Percentiles rank a stretch among this genome's conserved stretches.
Evolutionary conservation across 2,888 invertebrate genomes (phyloP).

Genomic region (Carpatolechia fugitivella): DNA sequence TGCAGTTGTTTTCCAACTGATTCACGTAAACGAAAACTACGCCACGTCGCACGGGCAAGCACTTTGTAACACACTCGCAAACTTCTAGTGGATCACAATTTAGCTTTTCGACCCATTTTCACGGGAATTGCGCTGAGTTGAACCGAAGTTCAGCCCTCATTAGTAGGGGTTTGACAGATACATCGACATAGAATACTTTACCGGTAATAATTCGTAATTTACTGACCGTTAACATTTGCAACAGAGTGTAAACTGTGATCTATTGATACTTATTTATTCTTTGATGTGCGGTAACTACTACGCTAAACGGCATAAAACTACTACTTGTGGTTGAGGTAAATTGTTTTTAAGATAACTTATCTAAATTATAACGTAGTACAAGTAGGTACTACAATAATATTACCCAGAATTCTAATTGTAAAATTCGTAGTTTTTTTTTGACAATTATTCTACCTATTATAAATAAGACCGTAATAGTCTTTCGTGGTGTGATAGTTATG

Average conservation of each 20-base stretch:
- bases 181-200: slow-evolving; percentile 44
- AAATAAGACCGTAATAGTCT: too few relatives aligned
- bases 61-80: slow-evolving; percentile 13
- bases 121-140: slow-evolving; percentile 42
- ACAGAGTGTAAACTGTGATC: slow-evolving; percentile 31
- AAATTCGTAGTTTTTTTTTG: too few relatives aligned
- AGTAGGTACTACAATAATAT: too few relatives aligned
- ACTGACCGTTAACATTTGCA: slow-evolving; percentile 28
- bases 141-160: slow-evolving; percentile 46
- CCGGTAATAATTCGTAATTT: slow-evolving; percentile 32
- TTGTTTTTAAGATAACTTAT: background rate
- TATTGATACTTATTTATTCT: slow-evolving; percentile 29
- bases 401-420: too few relatives aligned
- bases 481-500: too few relatives aligned
- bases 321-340: background rate
- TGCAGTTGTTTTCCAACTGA: slow-evolving; percentile 17
- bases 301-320: background rate
- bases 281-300: slow-evolving; percentile 32
- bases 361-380: too few relatives aligned
- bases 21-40: background rate
- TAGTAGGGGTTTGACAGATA: slow-evolving; percentile 52
- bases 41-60: background rate
- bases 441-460: too few relatives aligned
- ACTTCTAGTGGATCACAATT: slow-evolving; percentile 14
- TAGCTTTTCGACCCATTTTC: slow-evolving; percentile 29